Evolutionary conservation across 1,140 invertebrate species (phyloP).

Genomic region (Lepidurus couesii): DNA sequence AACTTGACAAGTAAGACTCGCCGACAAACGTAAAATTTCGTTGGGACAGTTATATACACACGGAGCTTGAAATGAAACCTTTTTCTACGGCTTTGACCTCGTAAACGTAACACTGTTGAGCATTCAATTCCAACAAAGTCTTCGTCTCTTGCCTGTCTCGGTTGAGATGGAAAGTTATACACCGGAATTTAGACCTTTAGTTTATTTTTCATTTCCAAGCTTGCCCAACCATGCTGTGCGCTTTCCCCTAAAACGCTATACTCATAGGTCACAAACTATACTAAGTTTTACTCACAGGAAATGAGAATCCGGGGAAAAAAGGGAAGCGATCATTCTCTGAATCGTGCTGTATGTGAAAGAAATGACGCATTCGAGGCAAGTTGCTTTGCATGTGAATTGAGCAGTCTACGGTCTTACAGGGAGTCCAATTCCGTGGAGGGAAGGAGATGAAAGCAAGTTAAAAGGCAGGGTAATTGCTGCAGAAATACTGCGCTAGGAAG

Average conservation of each 20-base stretch:
- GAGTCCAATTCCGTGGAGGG: neutral
- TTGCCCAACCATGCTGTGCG: neutral
- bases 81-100: neutral
- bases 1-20: too few relatives aligned
- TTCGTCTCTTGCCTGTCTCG: neutral
- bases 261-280: neutral
- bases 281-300: neutral
- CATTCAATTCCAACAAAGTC: slow-evolving; percentile 1
- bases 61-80: neutral
- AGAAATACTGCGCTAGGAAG: neutral
- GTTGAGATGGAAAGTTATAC: neutral
- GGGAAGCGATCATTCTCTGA: neutral
- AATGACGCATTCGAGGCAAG: neutral
- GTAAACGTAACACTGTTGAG: neutral
- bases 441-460: neutral
- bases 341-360: neutral
- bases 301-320: neutral
- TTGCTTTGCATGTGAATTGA: slow-evolving; percentile 1
- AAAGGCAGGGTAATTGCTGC: neutral
- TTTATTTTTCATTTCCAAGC: neutral
- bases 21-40: neutral
- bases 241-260: neutral
- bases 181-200: neutral
- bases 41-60: neutral
- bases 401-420: neutral